These are phyloP conservation scores for Phrynosoma blainvillii DNA, from an alignment of 2,113 vertebrate species.

Conservation along the genomic window DNA sequence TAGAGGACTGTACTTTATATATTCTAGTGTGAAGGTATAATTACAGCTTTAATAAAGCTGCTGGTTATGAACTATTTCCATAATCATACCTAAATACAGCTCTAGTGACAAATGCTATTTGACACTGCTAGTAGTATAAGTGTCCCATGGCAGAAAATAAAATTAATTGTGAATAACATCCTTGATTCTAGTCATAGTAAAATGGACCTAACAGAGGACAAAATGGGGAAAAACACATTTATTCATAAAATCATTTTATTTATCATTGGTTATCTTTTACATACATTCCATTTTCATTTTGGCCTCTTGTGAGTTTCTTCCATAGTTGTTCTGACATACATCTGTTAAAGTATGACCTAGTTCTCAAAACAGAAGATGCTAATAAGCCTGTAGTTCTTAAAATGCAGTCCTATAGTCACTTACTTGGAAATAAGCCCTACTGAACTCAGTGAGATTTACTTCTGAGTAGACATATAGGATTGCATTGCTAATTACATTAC, in stretches of 20 bases:
- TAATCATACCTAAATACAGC: background rate
- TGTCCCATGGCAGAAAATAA: background rate
- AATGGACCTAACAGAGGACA: background rate
- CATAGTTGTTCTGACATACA: background rate
- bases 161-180: no score
- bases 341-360: no score
- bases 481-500: background rate
- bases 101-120: background rate
- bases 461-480: background rate
- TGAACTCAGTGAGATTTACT: background rate
- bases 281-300: background rate
- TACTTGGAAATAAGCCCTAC: background rate
- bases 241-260: constrained; percentile 16
- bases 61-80: no score
- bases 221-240: background rate
- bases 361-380: background rate
- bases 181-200: background rate
- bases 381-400: background rate
- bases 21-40: no score
- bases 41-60: no score
- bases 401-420: background rate
- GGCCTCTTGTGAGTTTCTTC: background rate
- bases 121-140: background rate
- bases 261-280: background rate
- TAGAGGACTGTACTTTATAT: no score